Evolutionary conservation across 2,888 invertebrate species (phyloP).

Genomic region (Tinea pellionella): DNA sequence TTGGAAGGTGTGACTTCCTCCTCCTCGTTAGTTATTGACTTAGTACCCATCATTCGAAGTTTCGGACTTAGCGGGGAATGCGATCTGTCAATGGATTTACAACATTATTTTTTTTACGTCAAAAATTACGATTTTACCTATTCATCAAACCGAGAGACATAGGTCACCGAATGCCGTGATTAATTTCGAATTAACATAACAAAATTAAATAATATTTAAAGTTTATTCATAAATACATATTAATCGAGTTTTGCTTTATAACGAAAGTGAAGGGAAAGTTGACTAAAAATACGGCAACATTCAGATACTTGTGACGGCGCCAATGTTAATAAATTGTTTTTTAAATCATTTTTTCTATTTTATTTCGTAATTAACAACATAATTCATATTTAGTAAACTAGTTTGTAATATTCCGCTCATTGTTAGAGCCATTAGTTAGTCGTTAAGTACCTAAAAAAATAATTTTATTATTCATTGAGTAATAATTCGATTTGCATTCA

Average conservation of each 20-base stretch:
- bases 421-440: background rate
- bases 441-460: background rate
- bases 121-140: background rate
- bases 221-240: background rate
- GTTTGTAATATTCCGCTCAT: background rate
- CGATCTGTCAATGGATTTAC: conserved; percentile 45
- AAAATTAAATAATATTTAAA: background rate
- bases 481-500: conserved; percentile 35
- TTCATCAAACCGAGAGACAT: too few relatives aligned
- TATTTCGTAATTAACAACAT: too few relatives aligned
- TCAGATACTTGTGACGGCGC: too few relatives aligned
- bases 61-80: conserved; percentile 75
- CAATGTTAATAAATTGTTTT: too few relatives aligned
- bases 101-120: conserved; percentile 5
- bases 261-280: background rate
- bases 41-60: conserved; percentile 56
- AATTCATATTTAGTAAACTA: background rate
- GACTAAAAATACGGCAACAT: background rate
- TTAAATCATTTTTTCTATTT: too few relatives aligned
- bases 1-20: conserved; percentile 74
- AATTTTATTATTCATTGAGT: background rate
- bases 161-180: background rate
- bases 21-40: conserved; percentile 67
- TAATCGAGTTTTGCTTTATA: background rate
- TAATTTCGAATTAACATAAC: background rate